phyloP scores from a whole-genome alignment of 1,140 invertebrate genomes.

The Scylla paramamosain region DNA sequence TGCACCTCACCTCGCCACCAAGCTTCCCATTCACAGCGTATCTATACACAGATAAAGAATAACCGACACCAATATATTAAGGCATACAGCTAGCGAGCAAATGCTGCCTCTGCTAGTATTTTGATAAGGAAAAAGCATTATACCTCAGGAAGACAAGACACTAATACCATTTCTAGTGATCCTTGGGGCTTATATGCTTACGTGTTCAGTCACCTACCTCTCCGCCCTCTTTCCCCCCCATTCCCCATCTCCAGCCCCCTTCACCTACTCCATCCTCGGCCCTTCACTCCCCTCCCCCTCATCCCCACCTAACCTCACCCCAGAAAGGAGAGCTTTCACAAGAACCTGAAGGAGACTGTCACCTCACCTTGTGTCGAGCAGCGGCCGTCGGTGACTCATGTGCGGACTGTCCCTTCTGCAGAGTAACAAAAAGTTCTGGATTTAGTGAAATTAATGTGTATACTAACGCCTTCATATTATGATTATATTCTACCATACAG shows the following conservation, averaged over 20 bases:
- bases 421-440: too few relatives aligned
- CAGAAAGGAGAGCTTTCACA: conserved; percentile 21
- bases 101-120: too few relatives aligned
- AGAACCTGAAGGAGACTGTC: conserved; percentile 11
- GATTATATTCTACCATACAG: too few relatives aligned
- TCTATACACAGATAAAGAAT: neutral
- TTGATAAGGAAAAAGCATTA: neutral
- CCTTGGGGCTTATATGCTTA: neutral
- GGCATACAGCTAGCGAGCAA: neutral
- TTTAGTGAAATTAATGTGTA: too few relatives aligned
- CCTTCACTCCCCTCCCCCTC: neutral
- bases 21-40: neutral
- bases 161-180: neutral
- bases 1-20: neutral
- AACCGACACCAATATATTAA: neutral
- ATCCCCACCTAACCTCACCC: neutral
- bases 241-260: neutral
- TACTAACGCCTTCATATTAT: too few relatives aligned
- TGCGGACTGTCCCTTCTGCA: neutral
- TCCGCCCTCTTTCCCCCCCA: neutral
- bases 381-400: neutral
- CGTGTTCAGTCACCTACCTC: conserved; percentile 1
- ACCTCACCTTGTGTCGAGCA: neutral
- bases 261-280: conserved; percentile 1
- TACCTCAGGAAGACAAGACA: neutral